Evolutionary conservation across 1,140 invertebrate species (phyloP).

Genomic region (Leptopilina boulardi): DNA sequence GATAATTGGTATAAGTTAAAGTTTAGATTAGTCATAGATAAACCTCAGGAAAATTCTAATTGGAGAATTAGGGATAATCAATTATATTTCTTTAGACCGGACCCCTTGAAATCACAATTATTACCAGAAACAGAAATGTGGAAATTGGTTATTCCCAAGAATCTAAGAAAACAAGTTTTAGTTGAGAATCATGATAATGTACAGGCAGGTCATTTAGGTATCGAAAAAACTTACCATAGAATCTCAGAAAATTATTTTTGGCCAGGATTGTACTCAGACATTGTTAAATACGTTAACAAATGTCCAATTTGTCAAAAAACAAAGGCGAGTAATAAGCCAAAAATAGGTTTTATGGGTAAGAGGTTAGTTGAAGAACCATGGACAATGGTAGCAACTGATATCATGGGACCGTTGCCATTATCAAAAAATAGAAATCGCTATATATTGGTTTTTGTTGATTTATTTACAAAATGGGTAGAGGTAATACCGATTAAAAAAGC

Average conservation of each 20-base stretch:
- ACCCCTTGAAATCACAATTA: background rate
- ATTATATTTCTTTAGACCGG: slow-evolving; percentile 1
- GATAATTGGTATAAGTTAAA: slow-evolving; percentile 6
- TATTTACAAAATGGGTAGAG: slow-evolving; percentile 53
- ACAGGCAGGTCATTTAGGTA: no score
- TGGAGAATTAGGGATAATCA: background rate
- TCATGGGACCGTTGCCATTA: slow-evolving; percentile 58
- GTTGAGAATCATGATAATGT: no score
- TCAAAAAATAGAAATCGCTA: slow-evolving; percentile 54
- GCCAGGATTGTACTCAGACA: slow-evolving; percentile 38
- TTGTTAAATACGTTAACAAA: slow-evolving; percentile 46
- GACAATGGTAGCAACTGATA: slow-evolving; percentile 53
- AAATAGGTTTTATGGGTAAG: slow-evolving; percentile 53
- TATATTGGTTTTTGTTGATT: slow-evolving; percentile 62
- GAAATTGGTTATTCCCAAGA: background rate
- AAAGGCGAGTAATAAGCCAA: slow-evolving; percentile 49
- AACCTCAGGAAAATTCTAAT: background rate
- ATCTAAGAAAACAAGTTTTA: background rate
- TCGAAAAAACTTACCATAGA: no score
- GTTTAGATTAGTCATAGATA: background rate
- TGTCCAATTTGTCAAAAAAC: slow-evolving; percentile 47
- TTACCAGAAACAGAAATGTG: background rate
- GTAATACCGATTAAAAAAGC: background rate
- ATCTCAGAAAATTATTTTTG: no score
- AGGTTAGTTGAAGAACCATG: slow-evolving; percentile 50